Evolutionary conservation across 2,113 vertebrate species (phyloP).

Genomic region (Ceyx cyanopectus): DNA sequence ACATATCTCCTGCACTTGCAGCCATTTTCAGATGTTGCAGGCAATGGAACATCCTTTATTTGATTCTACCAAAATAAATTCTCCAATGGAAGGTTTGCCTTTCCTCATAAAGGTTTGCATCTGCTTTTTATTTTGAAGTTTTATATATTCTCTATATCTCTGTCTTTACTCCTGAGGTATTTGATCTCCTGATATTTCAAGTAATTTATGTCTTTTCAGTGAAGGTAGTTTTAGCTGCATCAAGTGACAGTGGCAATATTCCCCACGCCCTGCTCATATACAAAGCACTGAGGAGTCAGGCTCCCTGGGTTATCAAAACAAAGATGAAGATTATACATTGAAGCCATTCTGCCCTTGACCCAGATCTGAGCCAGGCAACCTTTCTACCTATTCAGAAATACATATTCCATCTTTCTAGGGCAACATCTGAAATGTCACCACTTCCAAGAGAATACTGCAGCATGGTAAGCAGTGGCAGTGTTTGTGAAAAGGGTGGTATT

Average conservation of each 20-base stretch:
- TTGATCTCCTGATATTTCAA: background rate
- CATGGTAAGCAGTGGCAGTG: rapidly evolving
- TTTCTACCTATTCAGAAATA: background rate
- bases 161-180: background rate
- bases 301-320: background rate
- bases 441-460: background rate
- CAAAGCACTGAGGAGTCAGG: background rate
- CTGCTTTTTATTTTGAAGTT: background rate
- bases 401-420: background rate
- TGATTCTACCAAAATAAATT: background rate
- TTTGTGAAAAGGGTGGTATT: background rate
- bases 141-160: background rate
- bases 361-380: background rate
- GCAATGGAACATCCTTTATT: background rate
- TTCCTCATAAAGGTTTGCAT: background rate
- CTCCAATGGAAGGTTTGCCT: background rate
- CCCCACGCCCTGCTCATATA: background rate
- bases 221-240: background rate
- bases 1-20: background rate
- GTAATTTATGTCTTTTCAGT: background rate
- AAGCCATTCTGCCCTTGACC: background rate
- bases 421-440: background rate
- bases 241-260: background rate
- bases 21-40: background rate
- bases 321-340: background rate